Percentiles rank a stretch among this genome's conserved stretches.
phyloP scores from a whole-genome alignment of 2,888 invertebrate genomes.

The Didymodactylos carnosus region DNA sequence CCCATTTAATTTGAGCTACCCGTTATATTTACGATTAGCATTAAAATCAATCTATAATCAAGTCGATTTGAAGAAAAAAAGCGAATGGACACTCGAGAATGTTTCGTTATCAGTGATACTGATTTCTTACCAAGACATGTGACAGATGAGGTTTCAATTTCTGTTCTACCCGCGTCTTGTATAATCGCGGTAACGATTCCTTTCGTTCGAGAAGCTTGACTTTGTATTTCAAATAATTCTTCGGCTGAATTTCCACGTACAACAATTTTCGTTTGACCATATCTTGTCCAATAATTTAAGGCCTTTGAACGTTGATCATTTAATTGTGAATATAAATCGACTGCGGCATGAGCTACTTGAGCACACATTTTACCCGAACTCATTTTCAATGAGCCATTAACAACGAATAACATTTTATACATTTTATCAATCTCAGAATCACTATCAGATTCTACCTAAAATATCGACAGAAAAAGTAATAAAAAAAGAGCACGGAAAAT shows the following conservation, averaged over 20 bases:
- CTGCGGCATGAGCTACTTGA: slow-evolving; percentile 8
- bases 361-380: slow-evolving; percentile 3
- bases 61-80: too few species aligned
- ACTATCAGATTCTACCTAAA: too few species aligned
- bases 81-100: too few species aligned
- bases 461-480: too few species aligned
- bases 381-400: slow-evolving; percentile 7
- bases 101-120: too few species aligned
- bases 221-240: slow-evolving; percentile 48
- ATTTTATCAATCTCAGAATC: too few species aligned
- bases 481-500: too few species aligned
- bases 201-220: slow-evolving; percentile 44
- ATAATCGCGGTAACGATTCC: slow-evolving; percentile 53
- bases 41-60: too few species aligned
- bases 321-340: slow-evolving; percentile 1
- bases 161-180: slow-evolving; percentile 75
- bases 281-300: slow-evolving; percentile 42
- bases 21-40: too few species aligned
- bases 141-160: slow-evolving; percentile 63
- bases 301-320: background rate
- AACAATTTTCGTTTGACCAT: slow-evolving; percentile 69
- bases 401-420: slow-evolving; percentile 11
- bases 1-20: too few species aligned
- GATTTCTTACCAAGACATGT: slow-evolving; percentile 52
- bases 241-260: slow-evolving; percentile 56